Percentiles rank a stretch among this genome's conserved stretches.
Conservation (phyloP, 2,113 vertebrate species). For the Coregonus clupeaformis region DNA sequence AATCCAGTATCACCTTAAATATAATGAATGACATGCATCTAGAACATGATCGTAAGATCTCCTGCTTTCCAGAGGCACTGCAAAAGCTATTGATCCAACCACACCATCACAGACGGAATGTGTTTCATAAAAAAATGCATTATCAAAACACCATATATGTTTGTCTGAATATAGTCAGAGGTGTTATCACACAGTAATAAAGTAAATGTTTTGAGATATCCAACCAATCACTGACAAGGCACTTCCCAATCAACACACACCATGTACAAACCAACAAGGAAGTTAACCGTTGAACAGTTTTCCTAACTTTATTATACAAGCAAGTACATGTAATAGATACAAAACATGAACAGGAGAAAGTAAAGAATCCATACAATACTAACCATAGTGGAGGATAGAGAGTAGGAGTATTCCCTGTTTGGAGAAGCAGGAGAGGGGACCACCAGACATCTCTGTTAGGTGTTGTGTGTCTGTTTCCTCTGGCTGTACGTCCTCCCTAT, state of each 20-base stretch:
- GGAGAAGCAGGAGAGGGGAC: neutral
- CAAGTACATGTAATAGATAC: neutral
- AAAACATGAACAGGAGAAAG: neutral
- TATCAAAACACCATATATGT: neutral
- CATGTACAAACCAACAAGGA: neutral
- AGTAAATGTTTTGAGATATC: neutral
- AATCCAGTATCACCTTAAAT: too few species aligned
- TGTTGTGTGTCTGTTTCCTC: conserved; percentile 47
- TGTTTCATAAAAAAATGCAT: neutral
- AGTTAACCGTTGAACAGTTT: neutral
- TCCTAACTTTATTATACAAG: neutral
- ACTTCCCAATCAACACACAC: neutral
- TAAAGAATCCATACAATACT: neutral
- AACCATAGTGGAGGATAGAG: neutral
- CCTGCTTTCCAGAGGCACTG: too few species aligned
- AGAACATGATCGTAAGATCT: too few species aligned
- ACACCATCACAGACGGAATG: too few species aligned
- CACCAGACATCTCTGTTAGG: conserved; percentile 23
- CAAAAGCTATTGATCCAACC: too few species aligned
- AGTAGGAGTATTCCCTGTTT: neutral
- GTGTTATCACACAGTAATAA: neutral
- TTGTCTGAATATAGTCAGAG: neutral
- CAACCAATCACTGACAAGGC: neutral
- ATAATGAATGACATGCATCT: too few species aligned
- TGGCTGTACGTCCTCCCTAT: conserved; percentile 10